Evolutionary conservation across 2,888 invertebrate species (phyloP).

Genomic region (Melieria picta): DNA sequence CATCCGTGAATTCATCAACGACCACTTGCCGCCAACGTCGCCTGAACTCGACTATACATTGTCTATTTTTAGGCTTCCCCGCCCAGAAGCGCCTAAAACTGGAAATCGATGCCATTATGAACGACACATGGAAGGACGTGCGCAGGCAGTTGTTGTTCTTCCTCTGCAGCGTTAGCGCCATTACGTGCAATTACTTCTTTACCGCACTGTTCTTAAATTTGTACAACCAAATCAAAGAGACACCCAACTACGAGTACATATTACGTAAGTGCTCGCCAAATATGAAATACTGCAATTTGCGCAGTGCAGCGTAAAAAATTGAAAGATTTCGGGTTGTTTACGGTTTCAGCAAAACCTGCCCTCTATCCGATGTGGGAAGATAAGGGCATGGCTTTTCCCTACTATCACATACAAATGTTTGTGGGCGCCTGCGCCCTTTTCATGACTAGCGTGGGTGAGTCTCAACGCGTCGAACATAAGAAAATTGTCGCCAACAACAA

Average conservation of each 20-base stretch:
- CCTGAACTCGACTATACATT: too few relatives aligned
- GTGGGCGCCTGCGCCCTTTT: conserved; percentile 43
- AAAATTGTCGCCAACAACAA: not conserved
- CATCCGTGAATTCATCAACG: too few relatives aligned
- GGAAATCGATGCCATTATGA: conserved; percentile 47
- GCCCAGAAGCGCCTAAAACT: conserved; percentile 43
- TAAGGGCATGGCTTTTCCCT: conserved; percentile 53
- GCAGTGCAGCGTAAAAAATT: too few relatives aligned
- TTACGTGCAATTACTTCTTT: conserved; percentile 49
- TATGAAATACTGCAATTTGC: too few relatives aligned
- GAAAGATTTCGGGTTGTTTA: too few relatives aligned
- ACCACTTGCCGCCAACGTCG: too few relatives aligned
- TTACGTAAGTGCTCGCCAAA: conserved; percentile 49
- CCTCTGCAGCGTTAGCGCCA: conserved; percentile 43
- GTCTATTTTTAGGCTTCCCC: conserved; percentile 46
- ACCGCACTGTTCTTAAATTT: conserved; percentile 47
- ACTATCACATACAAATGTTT: conserved; percentile 52
- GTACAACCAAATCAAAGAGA: conserved; percentile 44
- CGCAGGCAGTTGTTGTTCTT: conserved; percentile 53
- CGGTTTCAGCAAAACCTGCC: conserved; percentile 36
- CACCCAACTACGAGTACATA: conserved; percentile 43
- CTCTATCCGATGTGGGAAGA: conserved; percentile 55
- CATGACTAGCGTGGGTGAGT: conserved; percentile 52
- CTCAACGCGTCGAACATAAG: too few relatives aligned
- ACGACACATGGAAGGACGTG: conserved; percentile 49